Conservation (phyloP, 2,797 vertebrate species). For the Margarornis squamiger region DNA sequence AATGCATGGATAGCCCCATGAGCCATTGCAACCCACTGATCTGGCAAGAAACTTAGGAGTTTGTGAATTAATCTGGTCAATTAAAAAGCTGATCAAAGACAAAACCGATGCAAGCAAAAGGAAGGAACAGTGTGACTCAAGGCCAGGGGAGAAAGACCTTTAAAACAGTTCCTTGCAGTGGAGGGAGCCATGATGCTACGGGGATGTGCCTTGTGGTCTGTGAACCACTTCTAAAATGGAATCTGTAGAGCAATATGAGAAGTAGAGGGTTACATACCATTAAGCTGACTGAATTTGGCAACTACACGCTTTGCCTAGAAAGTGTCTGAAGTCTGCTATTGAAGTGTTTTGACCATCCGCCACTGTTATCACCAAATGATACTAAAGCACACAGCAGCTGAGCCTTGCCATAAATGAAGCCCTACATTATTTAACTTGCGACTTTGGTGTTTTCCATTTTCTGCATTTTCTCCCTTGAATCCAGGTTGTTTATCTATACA, state of each 20-base stretch:
- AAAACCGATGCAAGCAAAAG: not conserved
- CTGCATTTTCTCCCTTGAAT: not conserved
- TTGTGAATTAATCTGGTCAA: not conserved
- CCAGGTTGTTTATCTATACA: not conserved
- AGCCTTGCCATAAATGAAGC: not conserved
- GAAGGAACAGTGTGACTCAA: not conserved
- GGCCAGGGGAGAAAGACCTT: not conserved
- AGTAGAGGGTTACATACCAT: not conserved
- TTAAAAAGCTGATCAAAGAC: not conserved
- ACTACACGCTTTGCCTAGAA: not conserved
- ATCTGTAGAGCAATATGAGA: not conserved
- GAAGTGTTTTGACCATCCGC: not conserved
- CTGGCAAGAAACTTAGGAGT: not conserved
- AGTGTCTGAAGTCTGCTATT: not conserved
- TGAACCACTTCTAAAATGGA: not conserved
- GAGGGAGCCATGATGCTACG: not conserved
- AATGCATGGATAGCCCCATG: rapidly evolving
- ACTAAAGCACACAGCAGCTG: not conserved
- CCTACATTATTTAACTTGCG: not conserved
- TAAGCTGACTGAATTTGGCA: not conserved
- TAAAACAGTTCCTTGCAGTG: not conserved
- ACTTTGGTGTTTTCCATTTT: not conserved
- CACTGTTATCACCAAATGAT: not conserved
- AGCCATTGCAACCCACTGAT: not conserved
- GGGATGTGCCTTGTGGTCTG: not conserved